phyloP scores from a whole-genome alignment of 2,888 invertebrate genomes.

The Acronicta leporina region DNA sequence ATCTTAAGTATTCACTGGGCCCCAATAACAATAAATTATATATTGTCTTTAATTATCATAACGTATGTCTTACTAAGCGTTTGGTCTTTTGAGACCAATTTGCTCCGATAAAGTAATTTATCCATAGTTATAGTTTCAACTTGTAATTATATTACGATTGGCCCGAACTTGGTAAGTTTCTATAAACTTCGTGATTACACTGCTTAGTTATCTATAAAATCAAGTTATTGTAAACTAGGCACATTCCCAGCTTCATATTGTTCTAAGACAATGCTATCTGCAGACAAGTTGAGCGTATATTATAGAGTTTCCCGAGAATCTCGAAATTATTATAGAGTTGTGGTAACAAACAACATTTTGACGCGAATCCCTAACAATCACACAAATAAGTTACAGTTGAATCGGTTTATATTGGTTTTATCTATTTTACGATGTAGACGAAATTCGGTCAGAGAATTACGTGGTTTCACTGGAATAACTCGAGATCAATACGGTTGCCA shows the following conservation, averaged over 20 bases:
- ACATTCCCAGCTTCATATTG: constrained; percentile 30
- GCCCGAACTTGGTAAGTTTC: constrained; percentile 15
- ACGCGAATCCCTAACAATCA: constrained; percentile 21
- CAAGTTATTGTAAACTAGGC: constrained; percentile 22
- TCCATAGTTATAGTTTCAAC: constrained; percentile 33
- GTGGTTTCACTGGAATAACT: no score
- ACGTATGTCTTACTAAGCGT: constrained; percentile 5
- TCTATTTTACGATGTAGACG: no score
- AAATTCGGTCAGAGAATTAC: no score
- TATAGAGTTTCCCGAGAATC: no score
- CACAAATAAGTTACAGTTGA: constrained; percentile 2
- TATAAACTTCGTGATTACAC: constrained; percentile 19
- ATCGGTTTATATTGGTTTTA: no score
- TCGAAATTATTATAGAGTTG: constrained; percentile 21
- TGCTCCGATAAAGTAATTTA: constrained; percentile 17
- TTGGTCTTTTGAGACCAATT: constrained; percentile 21
- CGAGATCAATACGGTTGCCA: no score
- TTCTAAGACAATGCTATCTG: constrained; percentile 28
- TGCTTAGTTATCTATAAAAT: constrained; percentile 26
- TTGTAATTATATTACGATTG: constrained; percentile 30
- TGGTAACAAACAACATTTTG: constrained; percentile 27
- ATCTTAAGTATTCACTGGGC: no score
- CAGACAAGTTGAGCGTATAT: constrained; percentile 14
- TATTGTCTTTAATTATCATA: neutral
- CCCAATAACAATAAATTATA: no score